Percentiles rank a stretch among this genome's conserved stretches.
phyloP scores from a whole-genome alignment of 2,888 invertebrate genomes.

The Acanthoscelides obtectus region DNA sequence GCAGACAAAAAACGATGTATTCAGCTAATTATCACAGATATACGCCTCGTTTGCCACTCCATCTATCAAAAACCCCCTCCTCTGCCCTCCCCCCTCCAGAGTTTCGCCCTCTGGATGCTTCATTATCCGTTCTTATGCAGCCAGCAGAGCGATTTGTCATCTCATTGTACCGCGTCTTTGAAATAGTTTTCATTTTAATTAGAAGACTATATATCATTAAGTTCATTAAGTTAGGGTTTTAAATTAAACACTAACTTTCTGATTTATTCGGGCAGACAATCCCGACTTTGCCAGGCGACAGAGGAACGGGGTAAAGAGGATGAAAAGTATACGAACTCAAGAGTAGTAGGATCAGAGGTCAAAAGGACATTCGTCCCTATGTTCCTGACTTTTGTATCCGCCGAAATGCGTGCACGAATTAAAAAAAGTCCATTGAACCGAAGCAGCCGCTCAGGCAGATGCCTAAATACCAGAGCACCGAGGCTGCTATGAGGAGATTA shows the following conservation, averaged over 20 bases:
- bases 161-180: conserved; percentile 7
- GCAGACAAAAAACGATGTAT: neutral
- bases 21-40: neutral
- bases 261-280: neutral
- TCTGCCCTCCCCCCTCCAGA: neutral
- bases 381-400: no score
- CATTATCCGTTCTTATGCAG: neutral
- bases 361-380: no score
- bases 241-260: conserved; percentile 2
- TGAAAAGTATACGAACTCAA: no score
- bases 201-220: conserved; percentile 19
- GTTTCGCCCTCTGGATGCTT: neutral
- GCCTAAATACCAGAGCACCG: no score
- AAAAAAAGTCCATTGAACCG: no score
- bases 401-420: no score
- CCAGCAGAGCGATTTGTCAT: neutral
- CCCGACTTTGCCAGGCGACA: neutral
- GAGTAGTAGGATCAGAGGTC: no score
- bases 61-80: neutral
- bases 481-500: no score
- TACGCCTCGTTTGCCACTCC: neutral
- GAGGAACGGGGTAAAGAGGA: neutral
- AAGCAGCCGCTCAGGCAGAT: no score
- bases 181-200: conserved; percentile 23
- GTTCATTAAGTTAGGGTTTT: conserved; percentile 17